Base-by-base conservation (phyloP, 2,888 invertebrate species). In the Syritta pipiens region DNA sequence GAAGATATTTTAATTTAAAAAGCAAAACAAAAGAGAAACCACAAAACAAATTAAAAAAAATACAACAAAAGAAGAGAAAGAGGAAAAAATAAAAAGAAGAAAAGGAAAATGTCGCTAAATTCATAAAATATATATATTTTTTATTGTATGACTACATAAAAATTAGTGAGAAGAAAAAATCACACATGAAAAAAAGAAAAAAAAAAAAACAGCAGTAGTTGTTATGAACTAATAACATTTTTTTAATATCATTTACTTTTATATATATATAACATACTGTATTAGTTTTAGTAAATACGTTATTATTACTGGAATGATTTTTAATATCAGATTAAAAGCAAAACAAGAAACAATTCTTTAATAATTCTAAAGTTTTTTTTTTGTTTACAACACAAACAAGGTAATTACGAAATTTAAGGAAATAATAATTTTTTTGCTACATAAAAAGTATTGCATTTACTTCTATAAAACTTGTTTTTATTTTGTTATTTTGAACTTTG, bases 381-480 rank as follows among this genome's bases (percentile, higher is more conserved):
- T 76, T n/a, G n/a, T n/a, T 48, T n/a, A n/a, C n/a, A n/a, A 69
- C 49, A 69, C 68, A 57, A 42, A 51, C 32, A 63, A 68, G 65
- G 72, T 81, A 81, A 76, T 75, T 69, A 60, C 55, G 48, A 74
- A 75, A 68, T 49, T 57, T 48, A 74, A 74, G 55, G 51, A 67
- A 72, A 81, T 63, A 68, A 75, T 81, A 69, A 74, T 46, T 74
- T 79, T 76, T 79, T 79, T 79, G 79, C 74, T 79, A 79, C 79
- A 79, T 79, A 79, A 72, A 72, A 79, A 68, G 67, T 79, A 79
- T 68, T 79, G 79, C 79, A 79, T 79, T 79, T 79, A 79, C 74
- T 79, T 74, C 55, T 44, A 68, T 74, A 62, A 19, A n/a, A 26
- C 48, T 48, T 49, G 48, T 49, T 46, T 55, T 48, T 51, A 51